Base-by-base conservation (phyloP, 2,888 invertebrate genomes). In the Drosophila phalerata region DNA sequence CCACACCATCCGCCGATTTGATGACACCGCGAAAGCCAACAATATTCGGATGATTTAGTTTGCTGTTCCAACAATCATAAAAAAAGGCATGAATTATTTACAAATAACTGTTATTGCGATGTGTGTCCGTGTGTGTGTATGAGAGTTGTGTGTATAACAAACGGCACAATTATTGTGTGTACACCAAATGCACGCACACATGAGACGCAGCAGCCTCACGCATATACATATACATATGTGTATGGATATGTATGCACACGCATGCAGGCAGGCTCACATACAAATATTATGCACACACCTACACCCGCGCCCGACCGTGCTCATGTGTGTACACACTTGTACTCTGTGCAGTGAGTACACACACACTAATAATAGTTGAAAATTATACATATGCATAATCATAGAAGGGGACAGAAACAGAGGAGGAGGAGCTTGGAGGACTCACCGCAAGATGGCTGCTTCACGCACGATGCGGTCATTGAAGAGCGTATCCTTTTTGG, bases 31-130 rank as follows among this genome's bases (percentile, higher is more conserved):
- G 92, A 88, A 96, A 97, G 0, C 97, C 97, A 9, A 97, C 95
- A 61, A 97, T 96, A 86, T 97, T 97, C 0, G 97, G 96, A 92
- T 97, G 97, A 1, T 94, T 94, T 79, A 97, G 90, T 75, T 93
- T 93, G 49, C 94, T 91, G 56, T 13, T 2, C 2, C 13, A 51
- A 37, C 17, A 25, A 17, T 15, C 13, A 11, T 15, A 30, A 5
- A 22, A 11, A 37, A 19, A 25, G 13, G 40, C 11, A 37, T 51
- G 32, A 19, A 19, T 25, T 49, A 8, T 32, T 28, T 6, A 11
- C n/a, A 49, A 49, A 49, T 49, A 49, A 49, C 49, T 34, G 30
- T 49, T 30, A 10, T 30, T 30, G 17, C 34, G 10, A 4, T n/a
- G 34, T 11, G 22, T 22, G 0, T 22, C 34, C 5, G 2, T n/a